Conservation (phyloP, 2,888 invertebrate genomes). For the Crepidodera aurea region DNA sequence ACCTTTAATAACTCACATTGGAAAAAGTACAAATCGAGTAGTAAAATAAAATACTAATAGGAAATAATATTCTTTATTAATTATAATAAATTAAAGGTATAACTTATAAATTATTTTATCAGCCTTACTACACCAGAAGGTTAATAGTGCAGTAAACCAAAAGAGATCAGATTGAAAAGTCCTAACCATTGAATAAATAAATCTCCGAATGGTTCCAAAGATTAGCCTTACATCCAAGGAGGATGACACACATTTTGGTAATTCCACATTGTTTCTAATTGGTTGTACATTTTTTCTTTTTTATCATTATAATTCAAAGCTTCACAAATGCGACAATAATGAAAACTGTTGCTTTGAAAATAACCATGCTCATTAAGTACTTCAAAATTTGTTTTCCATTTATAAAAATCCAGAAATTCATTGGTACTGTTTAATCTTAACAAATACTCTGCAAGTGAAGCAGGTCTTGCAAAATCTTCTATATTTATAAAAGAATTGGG, state of each 20-base stretch:
- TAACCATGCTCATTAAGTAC: constrained; percentile 74
- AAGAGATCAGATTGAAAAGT: too few species aligned
- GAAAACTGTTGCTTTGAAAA: constrained; percentile 67
- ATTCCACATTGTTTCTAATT: constrained; percentile 61
- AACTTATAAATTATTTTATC: too few species aligned
- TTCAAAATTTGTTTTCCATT: constrained; percentile 68
- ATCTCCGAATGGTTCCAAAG: too few species aligned
- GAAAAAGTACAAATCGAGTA: too few species aligned
- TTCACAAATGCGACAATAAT: constrained; percentile 73
- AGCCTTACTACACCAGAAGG: too few species aligned
- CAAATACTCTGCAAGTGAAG: constrained; percentile 65
- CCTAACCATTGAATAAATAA: too few species aligned
- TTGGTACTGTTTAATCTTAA: constrained; percentile 60
- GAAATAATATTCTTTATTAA: too few species aligned
- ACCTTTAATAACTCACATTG: too few species aligned
- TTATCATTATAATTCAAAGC: constrained; percentile 70
- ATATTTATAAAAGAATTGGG: constrained; percentile 71
- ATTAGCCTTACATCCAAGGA: too few species aligned
- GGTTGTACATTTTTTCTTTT: constrained; percentile 57
- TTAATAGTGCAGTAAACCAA: too few species aligned
- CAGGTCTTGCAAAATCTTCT: constrained; percentile 64
- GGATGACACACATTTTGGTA: constrained; percentile 50
- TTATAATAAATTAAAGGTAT: too few species aligned
- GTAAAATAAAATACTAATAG: too few species aligned
- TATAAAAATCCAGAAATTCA: constrained; percentile 63